A percentile compares a stretch with the other conserved stretches of the same genome.
Evolutionary conservation across 64 coral and sea anemone species (phyloP).

Genomic region (Hydrozoanthus tunicans): DNA sequence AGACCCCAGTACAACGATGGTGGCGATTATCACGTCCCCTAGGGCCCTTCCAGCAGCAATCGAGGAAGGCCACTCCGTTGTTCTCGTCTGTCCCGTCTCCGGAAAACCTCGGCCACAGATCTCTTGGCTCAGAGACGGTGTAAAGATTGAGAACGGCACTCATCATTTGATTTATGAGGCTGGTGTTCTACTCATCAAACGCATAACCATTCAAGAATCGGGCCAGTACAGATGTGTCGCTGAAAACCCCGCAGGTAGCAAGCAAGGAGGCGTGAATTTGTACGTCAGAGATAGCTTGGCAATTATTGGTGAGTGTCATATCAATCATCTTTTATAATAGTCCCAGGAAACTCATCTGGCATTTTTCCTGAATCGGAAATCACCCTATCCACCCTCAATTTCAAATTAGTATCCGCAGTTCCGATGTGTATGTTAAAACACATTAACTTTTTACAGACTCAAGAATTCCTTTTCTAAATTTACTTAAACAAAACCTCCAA

Average conservation of each 20-base stretch:
- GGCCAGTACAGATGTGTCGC: slow-evolving; percentile 85
- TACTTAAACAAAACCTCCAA: no score
- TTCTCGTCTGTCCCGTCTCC: slow-evolving; percentile 69
- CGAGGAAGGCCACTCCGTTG: slow-evolving; percentile 62
- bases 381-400: no score
- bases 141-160: slow-evolving; percentile 69
- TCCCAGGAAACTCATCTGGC: no score
- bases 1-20: slow-evolving; percentile 18
- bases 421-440: no score
- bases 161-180: slow-evolving; percentile 55
- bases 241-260: slow-evolving; percentile 66
- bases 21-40: not conserved
- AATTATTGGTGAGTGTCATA: slow-evolving; percentile 55
- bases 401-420: no score
- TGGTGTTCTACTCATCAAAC: slow-evolving; percentile 74
- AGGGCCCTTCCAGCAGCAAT: not conserved
- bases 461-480: no score
- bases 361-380: no score
- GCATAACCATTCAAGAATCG: slow-evolving; percentile 40
- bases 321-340: no score
- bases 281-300: slow-evolving; percentile 50
- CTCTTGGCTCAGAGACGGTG: slow-evolving; percentile 65
- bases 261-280: slow-evolving; percentile 62
- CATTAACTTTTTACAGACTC: no score
- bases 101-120: slow-evolving; percentile 73